Percentiles rank a stretch among this genome's conserved stretches.
Conservation (phyloP, 1,140 invertebrate genomes). For the Musca domestica region DNA sequence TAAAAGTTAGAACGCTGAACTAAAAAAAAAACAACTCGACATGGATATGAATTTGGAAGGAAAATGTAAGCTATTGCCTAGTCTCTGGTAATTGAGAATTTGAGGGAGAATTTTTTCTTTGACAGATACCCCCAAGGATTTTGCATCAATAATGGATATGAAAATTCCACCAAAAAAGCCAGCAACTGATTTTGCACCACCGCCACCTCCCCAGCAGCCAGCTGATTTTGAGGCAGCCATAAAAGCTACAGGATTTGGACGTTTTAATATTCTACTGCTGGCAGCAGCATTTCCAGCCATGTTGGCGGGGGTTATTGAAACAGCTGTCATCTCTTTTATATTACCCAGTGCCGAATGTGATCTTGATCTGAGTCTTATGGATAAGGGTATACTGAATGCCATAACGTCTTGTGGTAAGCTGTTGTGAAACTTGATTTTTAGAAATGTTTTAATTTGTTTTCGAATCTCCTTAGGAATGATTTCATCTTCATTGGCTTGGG, state of each 20-base stretch:
- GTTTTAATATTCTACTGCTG: conserved; percentile 66
- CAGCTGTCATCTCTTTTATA: conserved; percentile 50
- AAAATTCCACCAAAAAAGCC: not conserved
- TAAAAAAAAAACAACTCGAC: too few species aligned
- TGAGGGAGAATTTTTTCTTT: too few species aligned
- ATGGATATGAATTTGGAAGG: too few species aligned
- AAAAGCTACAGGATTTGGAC: conserved; percentile 61
- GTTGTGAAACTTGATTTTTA: not conserved
- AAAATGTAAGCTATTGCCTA: too few species aligned
- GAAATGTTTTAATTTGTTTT: conserved; percentile 46
- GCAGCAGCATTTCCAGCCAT: conserved; percentile 61
- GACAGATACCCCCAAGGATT: not conserved
- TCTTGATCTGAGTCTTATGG: conserved; percentile 61
- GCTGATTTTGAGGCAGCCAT: conserved; percentile 66
- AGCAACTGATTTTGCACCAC: too few species aligned
- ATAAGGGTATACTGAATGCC: conserved; percentile 71
- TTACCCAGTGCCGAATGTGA: conserved; percentile 71
- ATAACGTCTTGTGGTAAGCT: conserved; percentile 65
- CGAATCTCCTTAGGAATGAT: conserved; percentile 66
- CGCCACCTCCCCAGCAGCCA: conserved; percentile 27
- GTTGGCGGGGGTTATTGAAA: not conserved
- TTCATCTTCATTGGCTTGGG: conserved; percentile 76
- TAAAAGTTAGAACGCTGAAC: too few species aligned
- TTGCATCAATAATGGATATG: not conserved
- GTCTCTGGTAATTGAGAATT: too few species aligned